Base-by-base conservation (phyloP, 1,140 invertebrate genomes). In the Lucilia sericata region DNA sequence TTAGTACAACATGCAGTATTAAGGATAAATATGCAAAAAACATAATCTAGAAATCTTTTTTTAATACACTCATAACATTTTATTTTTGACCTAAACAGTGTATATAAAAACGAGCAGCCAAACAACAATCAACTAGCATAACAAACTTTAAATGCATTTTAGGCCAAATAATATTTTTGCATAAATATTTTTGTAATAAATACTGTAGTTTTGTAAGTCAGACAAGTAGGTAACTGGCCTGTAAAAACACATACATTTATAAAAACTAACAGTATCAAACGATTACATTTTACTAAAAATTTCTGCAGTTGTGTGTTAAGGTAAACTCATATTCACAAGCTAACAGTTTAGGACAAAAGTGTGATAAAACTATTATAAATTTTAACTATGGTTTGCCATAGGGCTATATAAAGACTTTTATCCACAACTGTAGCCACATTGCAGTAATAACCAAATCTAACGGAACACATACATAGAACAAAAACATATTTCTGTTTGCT, bases 141-240 rank as follows among this genome's bases (percentile, higher is more conserved):
- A 47, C 75, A n/a, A 78, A 42, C 36, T 12, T 42, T 36, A 70
- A 80, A 80, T 80, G 76, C 76, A 80, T 80, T 80, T 80, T 80
- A 80, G 76, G 76, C 76, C 76, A 80, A 80, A 80, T 42, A 21
- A 80, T 80, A 80, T 80, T 80, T 80, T 51, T 51, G 76, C 76
- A 80, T 80, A 80, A 80, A 80, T 80, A 80, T 80, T 80, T 80
- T 21, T 78, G 76, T 80, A 80, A 80, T 80, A 80, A 80, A 80
- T 80, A 14, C 42, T 21, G 21, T 14, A 80, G 12, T 70, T 70
- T 70, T 70, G 65, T 70, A 25, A 25, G 19, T 10, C 65, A 70
- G 65, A 70, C 65, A 21, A 19, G 19, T 12, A 70, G n/a, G 65
- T 70, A 55, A n/a, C 51, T 70, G 19, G 65, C n/a, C 65, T 55